Conservation (phyloP, 2,113 vertebrate species). For the Meriones unguiculatus region DNA sequence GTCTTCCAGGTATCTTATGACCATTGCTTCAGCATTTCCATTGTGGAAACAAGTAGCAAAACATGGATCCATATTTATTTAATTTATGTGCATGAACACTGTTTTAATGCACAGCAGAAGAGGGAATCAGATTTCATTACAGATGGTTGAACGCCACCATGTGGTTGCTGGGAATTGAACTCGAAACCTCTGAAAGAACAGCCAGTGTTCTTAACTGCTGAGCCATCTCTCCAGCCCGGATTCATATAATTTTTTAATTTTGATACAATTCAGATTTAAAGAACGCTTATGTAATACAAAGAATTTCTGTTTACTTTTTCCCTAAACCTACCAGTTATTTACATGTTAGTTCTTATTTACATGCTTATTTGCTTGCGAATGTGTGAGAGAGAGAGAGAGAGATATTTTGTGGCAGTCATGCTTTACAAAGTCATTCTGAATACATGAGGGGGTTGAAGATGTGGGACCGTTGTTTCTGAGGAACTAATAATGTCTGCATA, state of each 20-base stretch:
- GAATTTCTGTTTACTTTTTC: conserved; percentile 37
- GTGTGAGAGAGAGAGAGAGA: too few species aligned
- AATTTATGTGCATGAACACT: too few species aligned
- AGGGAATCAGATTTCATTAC: too few species aligned
- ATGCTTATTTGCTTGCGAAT: neutral
- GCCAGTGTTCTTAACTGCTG: too few species aligned
- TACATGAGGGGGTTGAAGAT: neutral
- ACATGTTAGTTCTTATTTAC: conserved; percentile 25
- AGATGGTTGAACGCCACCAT: too few species aligned
- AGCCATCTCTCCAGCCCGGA: too few species aligned
- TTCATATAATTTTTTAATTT: neutral
- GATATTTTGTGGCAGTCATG: neutral
- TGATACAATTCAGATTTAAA: conserved; percentile 35
- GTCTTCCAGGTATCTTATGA: neutral
- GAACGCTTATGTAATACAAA: conserved; percentile 34
- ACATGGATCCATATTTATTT: neutral
- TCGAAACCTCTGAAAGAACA: too few species aligned
- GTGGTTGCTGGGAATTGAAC: too few species aligned
- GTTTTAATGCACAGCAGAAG: too few species aligned
- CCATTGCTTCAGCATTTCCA: too few species aligned
- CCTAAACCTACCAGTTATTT: conserved; percentile 44
- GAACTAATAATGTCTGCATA: neutral
- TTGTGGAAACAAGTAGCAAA: neutral
- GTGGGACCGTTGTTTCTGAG: conserved; percentile 28
- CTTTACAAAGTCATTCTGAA: neutral